Evolutionary conservation across 2,888 invertebrate genomes (phyloP), one percentile per base, ranked within the genome.

Genomic region (Cerceris ruficornis): DNA sequence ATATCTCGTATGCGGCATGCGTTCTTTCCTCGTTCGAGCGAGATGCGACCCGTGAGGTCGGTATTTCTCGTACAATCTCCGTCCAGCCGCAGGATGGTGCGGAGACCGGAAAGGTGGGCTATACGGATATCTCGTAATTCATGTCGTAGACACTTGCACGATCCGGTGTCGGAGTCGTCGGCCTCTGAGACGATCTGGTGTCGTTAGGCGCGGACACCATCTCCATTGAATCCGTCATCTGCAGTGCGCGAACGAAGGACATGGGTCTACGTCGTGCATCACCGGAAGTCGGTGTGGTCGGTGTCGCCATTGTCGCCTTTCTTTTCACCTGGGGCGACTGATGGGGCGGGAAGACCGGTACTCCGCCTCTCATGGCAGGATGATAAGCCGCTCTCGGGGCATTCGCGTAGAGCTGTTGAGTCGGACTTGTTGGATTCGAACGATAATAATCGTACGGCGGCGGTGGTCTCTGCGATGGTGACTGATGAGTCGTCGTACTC

Each of bases 111-210:
- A 88, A 87, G 86, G 83, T 90, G 87, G 91, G 93, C 97, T 96
- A 98, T 94, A 98, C 98, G 87, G 97, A 97, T 94, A 98, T 98
- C 93, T 98, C 98, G 93, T 98, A 98, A 94, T 97, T 98, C 96
- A 97, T 97, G 93, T 98, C 98, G 93, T 98, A 98, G 85, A 97
- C 96, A 93, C 97, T 97, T 89, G 96, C 96, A 88, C 97, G 96
- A 93, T 97, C 97, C 64, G 97, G 96, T 14, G 96, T 95, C 50
- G 95, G 94, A 62, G 95, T 93, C 13, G 94, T 94, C 39, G 94
- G 93, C 79, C 93, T 88, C 64, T 91, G 91, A 28, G 28, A 28
- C 7, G 81, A 70, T 83, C 88, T 82, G 74, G 77, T 72, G 75
- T 87, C 87, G 62, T 84, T 88, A 82, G 93, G 87, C 87, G 94